Evolutionary conservation across 2,888 invertebrate genomes (phyloP), one percentile per base, ranked within the genome.

Genomic region (Globia sparganii): DNA sequence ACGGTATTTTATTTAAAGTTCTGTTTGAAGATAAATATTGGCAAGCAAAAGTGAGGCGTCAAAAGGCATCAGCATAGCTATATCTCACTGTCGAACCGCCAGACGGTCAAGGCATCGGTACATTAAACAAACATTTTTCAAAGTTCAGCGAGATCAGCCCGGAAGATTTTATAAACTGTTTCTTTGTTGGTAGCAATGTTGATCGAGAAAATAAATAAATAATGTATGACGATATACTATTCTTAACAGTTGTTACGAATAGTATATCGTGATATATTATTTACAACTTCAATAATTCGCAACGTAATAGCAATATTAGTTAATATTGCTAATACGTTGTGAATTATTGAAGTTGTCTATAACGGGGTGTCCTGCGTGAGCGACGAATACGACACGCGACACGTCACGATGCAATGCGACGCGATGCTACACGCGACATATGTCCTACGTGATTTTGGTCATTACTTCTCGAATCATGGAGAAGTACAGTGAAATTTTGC

Each of bases 61-160:
- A 87, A 85, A 89, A 72, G 65, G 81, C 80, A 84, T 87, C 81
- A 81, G 77, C 49, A 62, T 67, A 68, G 75, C 86, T 81, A 89
- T 89, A 87, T 84, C 81, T 89, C 90, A 89, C 74, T 88, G 90
- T 89, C 90, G 72, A 81, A 80, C 5, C 4, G 40, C 58, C 80
- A 84, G 83, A 80, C 87, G 88, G 88, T 88, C 88, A 88, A 86
- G 85, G 85, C 65, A 31, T 56, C 58, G 77, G 66, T 78, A 82
- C 88, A 84, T 87, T 88, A 88, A 85, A 84, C 84, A 85, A 78
- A 82, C 78, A 87, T 88, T 77, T 87, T 77, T 88, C 85, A 85
- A 67, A 85, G 77, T 80, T 69, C 59, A 62, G 69, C 6, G 18
- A 49, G 76, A 79, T 87, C 77, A 84, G 62, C 37, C 64, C 6